These are phyloP conservation scores for Panthera tigris DNA, from an alignment of 2,113 vertebrate genomes.

Conservation along the genomic window DNA sequence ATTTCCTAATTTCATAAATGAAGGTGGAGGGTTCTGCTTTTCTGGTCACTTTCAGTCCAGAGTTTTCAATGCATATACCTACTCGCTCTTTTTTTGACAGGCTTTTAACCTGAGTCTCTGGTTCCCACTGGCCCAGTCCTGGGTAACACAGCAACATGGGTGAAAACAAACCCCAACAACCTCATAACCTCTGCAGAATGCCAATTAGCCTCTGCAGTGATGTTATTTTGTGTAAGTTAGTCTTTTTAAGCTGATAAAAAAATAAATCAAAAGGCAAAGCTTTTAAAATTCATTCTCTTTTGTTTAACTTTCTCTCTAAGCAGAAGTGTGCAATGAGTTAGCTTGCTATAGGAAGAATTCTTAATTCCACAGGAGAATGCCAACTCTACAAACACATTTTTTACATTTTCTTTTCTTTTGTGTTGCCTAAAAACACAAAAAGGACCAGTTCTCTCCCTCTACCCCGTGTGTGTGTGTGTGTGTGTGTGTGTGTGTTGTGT, in stretches of 20 bases:
- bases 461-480: not conserved
- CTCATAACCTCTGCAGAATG: rapidly evolving
- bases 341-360: not conserved
- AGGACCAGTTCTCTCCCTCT: not conserved
- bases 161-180: rapidly evolving
- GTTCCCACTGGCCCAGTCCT: no score
- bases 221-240: not conserved
- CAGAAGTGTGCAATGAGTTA: not conserved
- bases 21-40: not conserved
- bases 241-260: not conserved
- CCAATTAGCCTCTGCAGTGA: rapidly evolving
- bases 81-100: not conserved
- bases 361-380: not conserved
- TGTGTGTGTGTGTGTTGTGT: not conserved
- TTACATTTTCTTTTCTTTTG: not conserved
- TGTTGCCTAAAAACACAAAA: not conserved
- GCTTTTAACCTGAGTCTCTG: not conserved
- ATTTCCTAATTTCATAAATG: not conserved
- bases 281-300: not conserved
- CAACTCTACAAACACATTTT: not conserved
- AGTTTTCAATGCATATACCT: not conserved
- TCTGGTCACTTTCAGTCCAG: not conserved
- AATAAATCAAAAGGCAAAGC: not conserved
- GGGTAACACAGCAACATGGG: rapidly evolving
- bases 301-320: not conserved